These are phyloP conservation scores for Penelope pileata DNA, from an alignment of 2,113 vertebrate species.

Conservation along the genomic window DNA sequence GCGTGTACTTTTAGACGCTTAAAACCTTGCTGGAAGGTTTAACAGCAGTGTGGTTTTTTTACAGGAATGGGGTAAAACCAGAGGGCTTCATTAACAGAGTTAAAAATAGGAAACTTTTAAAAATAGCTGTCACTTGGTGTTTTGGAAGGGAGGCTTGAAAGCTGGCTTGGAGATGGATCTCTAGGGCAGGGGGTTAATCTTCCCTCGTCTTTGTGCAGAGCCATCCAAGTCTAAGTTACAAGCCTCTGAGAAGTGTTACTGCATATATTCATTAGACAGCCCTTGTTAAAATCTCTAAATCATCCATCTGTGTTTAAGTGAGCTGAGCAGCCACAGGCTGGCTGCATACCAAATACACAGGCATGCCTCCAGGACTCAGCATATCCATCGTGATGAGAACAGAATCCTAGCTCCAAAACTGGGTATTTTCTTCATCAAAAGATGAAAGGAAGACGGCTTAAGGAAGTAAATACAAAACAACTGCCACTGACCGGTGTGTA, in stretches of 20 bases:
- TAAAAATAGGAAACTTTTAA: background rate
- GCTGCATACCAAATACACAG: background rate
- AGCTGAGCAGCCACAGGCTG: background rate
- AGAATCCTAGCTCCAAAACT: background rate
- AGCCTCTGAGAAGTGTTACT: slow-evolving; percentile 14
- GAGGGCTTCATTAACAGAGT: background rate
- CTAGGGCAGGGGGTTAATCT: background rate
- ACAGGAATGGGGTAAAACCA: background rate
- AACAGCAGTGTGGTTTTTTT: background rate
- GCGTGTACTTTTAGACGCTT: background rate
- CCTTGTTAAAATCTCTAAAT: background rate
- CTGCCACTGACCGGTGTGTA: background rate
- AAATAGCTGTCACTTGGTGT: background rate
- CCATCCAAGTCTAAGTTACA: background rate
- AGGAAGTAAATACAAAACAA: background rate
- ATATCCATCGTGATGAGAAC: background rate
- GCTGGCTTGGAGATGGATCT: background rate
- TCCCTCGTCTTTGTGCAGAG: background rate
- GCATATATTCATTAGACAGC: background rate
- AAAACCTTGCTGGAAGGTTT: background rate
- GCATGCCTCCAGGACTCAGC: background rate
- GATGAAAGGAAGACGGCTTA: background rate
- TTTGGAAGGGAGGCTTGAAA: background rate
- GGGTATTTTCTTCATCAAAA: background rate
- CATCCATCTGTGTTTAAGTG: background rate